Base-by-base conservation (phyloP, 2,888 invertebrate species). In the Diabrotica balteata region DNA sequence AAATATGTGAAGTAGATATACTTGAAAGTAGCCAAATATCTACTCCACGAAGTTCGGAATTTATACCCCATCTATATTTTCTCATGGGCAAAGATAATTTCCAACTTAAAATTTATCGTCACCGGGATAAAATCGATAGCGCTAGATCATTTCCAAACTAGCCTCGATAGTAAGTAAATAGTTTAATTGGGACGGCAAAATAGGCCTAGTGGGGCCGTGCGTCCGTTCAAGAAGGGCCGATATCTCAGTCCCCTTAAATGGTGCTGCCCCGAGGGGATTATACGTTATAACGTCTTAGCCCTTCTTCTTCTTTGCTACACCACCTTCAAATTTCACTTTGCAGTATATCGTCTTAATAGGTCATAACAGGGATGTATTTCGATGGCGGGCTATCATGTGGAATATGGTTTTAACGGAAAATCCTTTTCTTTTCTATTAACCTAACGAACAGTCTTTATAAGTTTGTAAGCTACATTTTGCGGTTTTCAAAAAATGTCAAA, bases 321-420 rank as follows among this genome's bases (percentile, higher is more conserved):
- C 75, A 75, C 75, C 76, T 77, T 74, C 73, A 75, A 77, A 76
- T 78, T 78, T 79, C 79, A 79, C 78, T 79, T 79, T 79, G 79
- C 79, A 79, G 77, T 79, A 79, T 79, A 79, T 79, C 77, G 76
- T 76, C 76, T 77, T 79, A 79, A 78, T 79, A 77, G 79, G 77
- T 76, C 45, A 60, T 76, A 76, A 75, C 75, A 72, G 76, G 76
- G 63, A 64, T 66, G 62, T 59, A 64, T 50, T 47, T 11, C 58
- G 52, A 53, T 11, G 63, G 6, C 17, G 45, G 49, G 49, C 52
- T 51, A 65, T 57, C 46, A 52, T 47, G 10, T 9, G 47, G 47
- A 47, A 32, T 32, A 32, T 32, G 32, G 32, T 32, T 32, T 32
- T 32, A 32, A 32, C 32, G 32, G 32, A 32, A 32, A 32, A 32